phyloP scores from a whole-genome alignment of 2,888 invertebrate species.

The Emesis furor region DNA sequence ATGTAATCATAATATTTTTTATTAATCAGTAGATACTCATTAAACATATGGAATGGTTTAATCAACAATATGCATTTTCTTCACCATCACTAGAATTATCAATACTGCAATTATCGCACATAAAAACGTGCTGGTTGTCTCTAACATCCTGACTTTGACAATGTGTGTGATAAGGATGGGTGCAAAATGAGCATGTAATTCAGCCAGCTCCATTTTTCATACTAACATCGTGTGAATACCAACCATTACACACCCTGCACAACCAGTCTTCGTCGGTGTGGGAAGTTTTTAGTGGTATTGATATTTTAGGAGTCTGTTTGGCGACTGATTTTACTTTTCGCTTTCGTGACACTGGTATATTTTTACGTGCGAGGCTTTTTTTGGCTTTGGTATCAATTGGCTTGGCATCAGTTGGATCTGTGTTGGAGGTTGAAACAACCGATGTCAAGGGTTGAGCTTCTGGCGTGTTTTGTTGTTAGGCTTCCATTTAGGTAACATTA shows the following conservation, averaged over 20 bases:
- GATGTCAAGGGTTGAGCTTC: neutral
- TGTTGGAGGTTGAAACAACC: neutral
- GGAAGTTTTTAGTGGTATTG: neutral
- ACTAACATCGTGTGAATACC: neutral
- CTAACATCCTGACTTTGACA: neutral
- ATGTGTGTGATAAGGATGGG: neutral
- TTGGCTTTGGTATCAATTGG: neutral
- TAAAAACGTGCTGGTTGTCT: conserved; percentile 1
- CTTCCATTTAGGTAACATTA: neutral
- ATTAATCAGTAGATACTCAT: neutral
- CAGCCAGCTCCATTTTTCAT: neutral
- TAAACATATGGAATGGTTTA: neutral
- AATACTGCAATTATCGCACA: neutral
- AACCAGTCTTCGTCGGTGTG: neutral
- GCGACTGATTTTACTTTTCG: neutral
- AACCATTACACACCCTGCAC: neutral
- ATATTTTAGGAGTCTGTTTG: neutral
- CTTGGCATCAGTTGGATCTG: neutral
- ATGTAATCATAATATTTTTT: neutral
- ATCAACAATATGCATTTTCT: neutral
- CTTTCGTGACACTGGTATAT: neutral
- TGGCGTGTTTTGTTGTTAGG: neutral
- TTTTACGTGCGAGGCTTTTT: neutral
- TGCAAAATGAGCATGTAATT: neutral
- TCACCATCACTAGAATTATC: neutral